Evolutionary conservation across 2,888 invertebrate genomes (phyloP).

Genomic region (Gymnoscelis rufifasciata): DNA sequence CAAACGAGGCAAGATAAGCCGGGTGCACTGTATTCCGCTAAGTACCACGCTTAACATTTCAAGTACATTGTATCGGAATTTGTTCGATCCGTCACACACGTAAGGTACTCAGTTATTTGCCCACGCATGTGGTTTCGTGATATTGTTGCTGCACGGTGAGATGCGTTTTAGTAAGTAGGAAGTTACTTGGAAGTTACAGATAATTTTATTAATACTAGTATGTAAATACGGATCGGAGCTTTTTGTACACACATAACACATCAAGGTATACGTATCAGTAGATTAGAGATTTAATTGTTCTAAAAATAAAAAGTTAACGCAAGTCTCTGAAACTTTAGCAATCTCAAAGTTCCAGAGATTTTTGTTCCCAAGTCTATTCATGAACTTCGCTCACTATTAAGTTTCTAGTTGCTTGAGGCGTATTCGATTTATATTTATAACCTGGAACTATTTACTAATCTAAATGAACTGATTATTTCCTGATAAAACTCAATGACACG

Average conservation of each 20-base stretch:
- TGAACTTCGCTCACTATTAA: conserved; percentile 22
- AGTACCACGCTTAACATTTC: conserved; percentile 28
- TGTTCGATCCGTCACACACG: conserved; percentile 20
- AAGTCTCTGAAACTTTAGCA: conserved; percentile 29
- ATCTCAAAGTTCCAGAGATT: conserved; percentile 29
- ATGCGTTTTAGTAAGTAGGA: not conserved
- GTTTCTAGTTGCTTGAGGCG: conserved; percentile 21
- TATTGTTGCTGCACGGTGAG: not conserved
- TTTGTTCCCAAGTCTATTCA: conserved; percentile 29
- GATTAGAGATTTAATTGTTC: too few species aligned
- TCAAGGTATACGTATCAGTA: too few species aligned
- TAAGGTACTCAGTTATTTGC: conserved; percentile 9
- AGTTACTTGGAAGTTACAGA: too few species aligned
- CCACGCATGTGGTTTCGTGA: conserved; percentile 4
- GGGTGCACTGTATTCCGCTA: conserved; percentile 40
- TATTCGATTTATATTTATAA: conserved; percentile 13
- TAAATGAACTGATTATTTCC: too few species aligned
- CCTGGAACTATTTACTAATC: not conserved
- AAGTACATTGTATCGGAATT: conserved; percentile 21
- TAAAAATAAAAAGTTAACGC: conserved; percentile 24
- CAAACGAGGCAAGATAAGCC: conserved; percentile 67
- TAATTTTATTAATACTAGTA: too few species aligned
- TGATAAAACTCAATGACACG: too few species aligned
- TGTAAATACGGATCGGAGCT: too few species aligned
- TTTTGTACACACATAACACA: too few species aligned